Evolutionary conservation across 2,797 vertebrate genomes (phyloP), one percentile per base, ranked within the genome.

Genomic region (Hydrophis major): DNA sequence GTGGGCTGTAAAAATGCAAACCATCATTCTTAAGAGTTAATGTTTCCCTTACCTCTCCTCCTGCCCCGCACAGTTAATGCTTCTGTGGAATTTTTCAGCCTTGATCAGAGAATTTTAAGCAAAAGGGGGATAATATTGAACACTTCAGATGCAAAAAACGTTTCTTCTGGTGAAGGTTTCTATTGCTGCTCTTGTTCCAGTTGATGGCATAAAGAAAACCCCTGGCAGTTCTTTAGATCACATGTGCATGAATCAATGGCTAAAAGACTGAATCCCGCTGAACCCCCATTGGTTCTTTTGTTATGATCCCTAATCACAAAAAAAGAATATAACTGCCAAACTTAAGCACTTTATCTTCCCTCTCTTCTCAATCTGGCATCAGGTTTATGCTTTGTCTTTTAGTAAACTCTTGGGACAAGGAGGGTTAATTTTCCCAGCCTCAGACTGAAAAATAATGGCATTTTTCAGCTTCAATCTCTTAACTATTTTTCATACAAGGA

Each of bases 401-500:
- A 27, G 42, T 53, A 47, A 28, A 16, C 25, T 63, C 13, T 20
- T 53, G 12, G 50, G 56, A 78, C 50, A 37, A 10, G 63, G 28
- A 78, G 18, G 53, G 66, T 78, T 78, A 90, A 78, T 90, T 57
- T 74, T 50, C 22, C 25, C 18, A 32, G n/a, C 42, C 61, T 55
- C 14, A 57, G 18, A 57, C 59, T 89, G 88, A 63, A 89, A 89
- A 89, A 89, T 47, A 63, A 50, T 16, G 6, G 8, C 63, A 63
- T 63, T 27, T 28, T 89, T 89, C 60, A 89, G 59, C 20, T 89
- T 89, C 57, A 60, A 3, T 59, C 56, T 89, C 32, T 59, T 88
- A 60, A 89, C 22, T 89, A 53, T 89, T 89, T 89, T 89, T 66
- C 88, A 89, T 61, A 89, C 56, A 16, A 89, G 88, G 32, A 50